Evolutionary conservation across 2,888 invertebrate genomes (phyloP).

Genomic region (Caenorhabditis afra): DNA sequence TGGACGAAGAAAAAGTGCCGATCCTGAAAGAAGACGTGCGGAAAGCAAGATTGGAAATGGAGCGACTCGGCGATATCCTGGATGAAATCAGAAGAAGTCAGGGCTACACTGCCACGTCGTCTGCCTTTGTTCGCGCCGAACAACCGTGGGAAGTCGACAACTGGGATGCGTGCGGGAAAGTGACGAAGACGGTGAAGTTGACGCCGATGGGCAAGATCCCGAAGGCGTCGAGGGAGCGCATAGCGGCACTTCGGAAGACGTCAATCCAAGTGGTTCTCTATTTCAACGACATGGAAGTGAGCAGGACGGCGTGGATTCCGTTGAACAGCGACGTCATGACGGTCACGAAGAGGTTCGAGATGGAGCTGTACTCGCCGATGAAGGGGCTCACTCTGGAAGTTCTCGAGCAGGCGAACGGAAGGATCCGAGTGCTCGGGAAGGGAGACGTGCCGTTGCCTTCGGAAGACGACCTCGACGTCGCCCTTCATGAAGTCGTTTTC

Average conservation of each 20-base stretch:
- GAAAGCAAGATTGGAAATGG: constrained; percentile 34
- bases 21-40: constrained; percentile 31
- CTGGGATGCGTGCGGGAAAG: constrained; percentile 32
- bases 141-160: constrained; percentile 31
- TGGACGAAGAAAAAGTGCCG: constrained; percentile 38
- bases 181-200: constrained; percentile 7
- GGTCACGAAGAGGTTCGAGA: constrained; percentile 35
- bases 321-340: constrained; percentile 36
- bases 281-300: constrained; percentile 54
- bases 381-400: constrained; percentile 31
- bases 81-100: constrained; percentile 40
- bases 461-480: constrained; percentile 42
- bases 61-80: constrained; percentile 30
- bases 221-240: constrained; percentile 33
- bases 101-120: constrained; percentile 46
- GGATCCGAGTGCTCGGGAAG: constrained; percentile 33
- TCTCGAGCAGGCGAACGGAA: constrained; percentile 29
- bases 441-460: constrained; percentile 39
- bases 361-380: constrained; percentile 47
- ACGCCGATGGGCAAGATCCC: constrained; percentile 42
- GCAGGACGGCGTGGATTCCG: constrained; percentile 42
- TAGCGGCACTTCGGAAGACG: constrained; percentile 21
- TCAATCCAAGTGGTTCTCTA: constrained; percentile 40
- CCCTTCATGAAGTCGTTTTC: constrained; percentile 48
- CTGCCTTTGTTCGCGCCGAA: constrained; percentile 19